Evolutionary conservation across 2,888 invertebrate species (phyloP), one percentile per base, ranked within the genome.

Genomic region (Acrobasis suavella): DNA sequence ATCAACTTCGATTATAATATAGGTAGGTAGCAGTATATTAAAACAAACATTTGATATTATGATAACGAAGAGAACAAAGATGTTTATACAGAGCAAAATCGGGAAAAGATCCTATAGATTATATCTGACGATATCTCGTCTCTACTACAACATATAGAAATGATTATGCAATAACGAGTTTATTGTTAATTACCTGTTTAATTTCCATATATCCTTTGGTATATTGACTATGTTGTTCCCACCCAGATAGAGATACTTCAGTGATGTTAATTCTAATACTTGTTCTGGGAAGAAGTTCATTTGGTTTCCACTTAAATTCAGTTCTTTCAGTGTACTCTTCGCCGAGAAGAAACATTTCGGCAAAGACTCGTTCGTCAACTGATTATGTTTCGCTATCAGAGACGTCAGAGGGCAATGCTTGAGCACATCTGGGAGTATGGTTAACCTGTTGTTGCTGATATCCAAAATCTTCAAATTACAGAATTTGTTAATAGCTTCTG

Each of bases 261-360:
- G 92, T 60, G 94, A 94, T 32, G 90, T 82, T 71, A 98, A 87
- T 69, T 97, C 96, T 68, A 98, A 93, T 62, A 98, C 91, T 89
- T 98, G 98, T 74, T 96, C 95, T 0, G 99, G 99, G 79, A 99
- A 96, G 58, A 93, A 92, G 38, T 94, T 95, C 62, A 99, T 88
- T 66, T 94, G 92, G 86, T 99, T 99, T 9, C 99, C 99, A 87
- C 98, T 98, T 46, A 99, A 92, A 91, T 99, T 99, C n/a, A 99
- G 86, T 81, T 98, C 97, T 77, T 96, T 95, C 32, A 99, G 89
- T 2, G 93, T 91, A 65, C 86, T 91, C 37, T 93, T 90, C 65
- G 95, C 91, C 42, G 91, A 88, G 32, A 94, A 94, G 77, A 99
- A 96, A 63, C 95, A 94, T 87, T 98, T 98, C 6, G 98, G 98